Percentiles rank a stretch among this genome's conserved stretches.
Conservation (phyloP, 2,113 vertebrate species). For the Chunga burmeisteri region DNA sequence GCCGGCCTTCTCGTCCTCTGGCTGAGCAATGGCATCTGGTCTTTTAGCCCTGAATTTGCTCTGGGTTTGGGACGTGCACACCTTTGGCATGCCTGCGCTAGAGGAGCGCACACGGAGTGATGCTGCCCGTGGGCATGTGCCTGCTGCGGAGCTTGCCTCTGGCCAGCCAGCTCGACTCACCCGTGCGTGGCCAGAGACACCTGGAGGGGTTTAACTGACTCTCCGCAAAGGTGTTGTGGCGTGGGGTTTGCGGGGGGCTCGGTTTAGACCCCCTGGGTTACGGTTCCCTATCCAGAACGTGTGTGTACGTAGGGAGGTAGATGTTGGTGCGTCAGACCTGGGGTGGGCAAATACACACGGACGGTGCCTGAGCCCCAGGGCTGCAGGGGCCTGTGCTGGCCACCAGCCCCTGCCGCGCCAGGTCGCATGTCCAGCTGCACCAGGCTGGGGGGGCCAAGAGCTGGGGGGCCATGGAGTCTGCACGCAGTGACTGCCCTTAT, state of each 20-base stretch:
- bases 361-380: not conserved
- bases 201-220: not conserved
- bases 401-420: accelerated
- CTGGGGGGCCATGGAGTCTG: not conserved
- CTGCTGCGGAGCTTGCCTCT: not conserved
- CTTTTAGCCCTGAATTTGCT: not conserved
- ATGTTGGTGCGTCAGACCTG: accelerated
- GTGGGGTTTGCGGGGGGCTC: accelerated
- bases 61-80: accelerated
- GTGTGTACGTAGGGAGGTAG: not conserved
- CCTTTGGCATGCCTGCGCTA: accelerated
- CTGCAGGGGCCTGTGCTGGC: not conserved
- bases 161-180: not conserved
- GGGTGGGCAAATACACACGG: accelerated
- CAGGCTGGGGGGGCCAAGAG: not conserved
- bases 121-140: accelerated
- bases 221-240: accelerated
- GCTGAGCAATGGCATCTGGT: accelerated
- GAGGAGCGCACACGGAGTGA: accelerated
- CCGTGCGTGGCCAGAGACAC: not conserved
- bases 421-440: not conserved
- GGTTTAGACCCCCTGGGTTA: not conserved
- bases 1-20: not conserved
- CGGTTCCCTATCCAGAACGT: not conserved
- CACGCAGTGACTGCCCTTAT: accelerated